Evolutionary conservation across 2,888 invertebrate species (phyloP).

Genomic region (Rotaria magnacalcarata): DNA sequence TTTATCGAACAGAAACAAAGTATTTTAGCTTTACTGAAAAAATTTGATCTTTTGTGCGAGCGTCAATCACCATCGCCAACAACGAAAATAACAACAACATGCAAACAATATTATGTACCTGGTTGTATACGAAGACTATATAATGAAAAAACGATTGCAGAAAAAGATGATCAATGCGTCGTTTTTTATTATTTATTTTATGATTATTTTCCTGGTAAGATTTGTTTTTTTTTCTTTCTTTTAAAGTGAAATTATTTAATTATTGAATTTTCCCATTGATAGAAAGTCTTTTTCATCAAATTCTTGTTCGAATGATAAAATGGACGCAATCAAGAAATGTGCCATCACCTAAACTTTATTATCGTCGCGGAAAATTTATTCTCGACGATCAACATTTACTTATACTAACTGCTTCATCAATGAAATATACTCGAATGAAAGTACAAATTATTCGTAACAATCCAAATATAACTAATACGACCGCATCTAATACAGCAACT

Average conservation of each 20-base stretch:
- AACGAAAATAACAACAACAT: background rate
- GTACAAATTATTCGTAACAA: constrained; percentile 46
- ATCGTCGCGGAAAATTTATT: constrained; percentile 52
- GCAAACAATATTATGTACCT: background rate
- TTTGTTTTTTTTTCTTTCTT: no score
- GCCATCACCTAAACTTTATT: constrained; percentile 53
- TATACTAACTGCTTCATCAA: constrained; percentile 52
- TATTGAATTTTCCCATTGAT: background rate
- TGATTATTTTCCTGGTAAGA: constrained; percentile 55
- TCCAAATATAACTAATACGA: background rate
- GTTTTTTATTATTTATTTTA: constrained; percentile 55
- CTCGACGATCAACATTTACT: constrained; percentile 57
- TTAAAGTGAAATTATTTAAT: background rate
- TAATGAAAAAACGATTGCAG: background rate
- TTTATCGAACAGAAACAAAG: constrained; percentile 52
- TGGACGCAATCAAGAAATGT: constrained; percentile 55
- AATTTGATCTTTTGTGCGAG: constrained; percentile 56
- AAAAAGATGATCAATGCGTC: constrained; percentile 50
- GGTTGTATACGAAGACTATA: background rate
- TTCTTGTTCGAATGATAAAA: constrained; percentile 52
- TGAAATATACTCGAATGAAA: constrained; percentile 53
- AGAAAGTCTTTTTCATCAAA: constrained; percentile 56
- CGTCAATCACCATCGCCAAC: constrained; percentile 47
- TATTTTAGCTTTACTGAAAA: constrained; percentile 55
- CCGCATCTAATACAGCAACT: background rate